phyloP scores from a whole-genome alignment of 2,113 vertebrate species.

The Sphyrna mokarran region DNA sequence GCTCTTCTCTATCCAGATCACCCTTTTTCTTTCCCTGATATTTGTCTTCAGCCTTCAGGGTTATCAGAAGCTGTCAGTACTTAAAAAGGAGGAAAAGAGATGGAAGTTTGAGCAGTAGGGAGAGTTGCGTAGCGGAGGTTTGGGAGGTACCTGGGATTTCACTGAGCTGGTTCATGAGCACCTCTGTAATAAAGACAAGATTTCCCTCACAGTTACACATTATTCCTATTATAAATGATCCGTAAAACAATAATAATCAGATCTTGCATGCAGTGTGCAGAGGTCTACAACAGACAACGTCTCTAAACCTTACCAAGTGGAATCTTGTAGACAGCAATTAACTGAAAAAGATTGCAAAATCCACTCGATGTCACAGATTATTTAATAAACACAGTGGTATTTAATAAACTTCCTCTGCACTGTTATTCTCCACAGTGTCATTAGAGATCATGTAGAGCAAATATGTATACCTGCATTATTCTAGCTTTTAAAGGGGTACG shows the following conservation, averaged over 20 bases:
- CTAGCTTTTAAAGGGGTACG: background rate
- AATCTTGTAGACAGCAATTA: background rate
- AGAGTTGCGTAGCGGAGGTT: slow-evolving; percentile 58
- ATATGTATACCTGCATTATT: background rate
- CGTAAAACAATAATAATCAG: background rate
- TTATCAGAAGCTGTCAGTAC: slow-evolving; percentile 12
- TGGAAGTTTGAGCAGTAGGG: slow-evolving; percentile 46
- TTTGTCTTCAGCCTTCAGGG: background rate
- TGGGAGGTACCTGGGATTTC: slow-evolving; percentile 76
- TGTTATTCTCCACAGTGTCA: background rate
- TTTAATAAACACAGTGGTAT: no score
- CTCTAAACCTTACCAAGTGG: background rate
- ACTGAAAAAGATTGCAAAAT: background rate
- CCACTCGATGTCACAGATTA: background rate
- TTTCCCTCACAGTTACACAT: slow-evolving; percentile 29
- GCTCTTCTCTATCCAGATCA: background rate
- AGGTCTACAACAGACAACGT: background rate
- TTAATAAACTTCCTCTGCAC: background rate
- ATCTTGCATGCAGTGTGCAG: background rate
- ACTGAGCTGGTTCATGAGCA: slow-evolving; percentile 87
- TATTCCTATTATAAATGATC: slow-evolving; percentile 17
- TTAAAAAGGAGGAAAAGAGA: slow-evolving; percentile 47
- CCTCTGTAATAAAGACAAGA: slow-evolving; percentile 91
- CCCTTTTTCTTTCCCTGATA: background rate
- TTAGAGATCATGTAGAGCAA: background rate